phyloP scores from a whole-genome alignment of 2,113 vertebrate species.

The Otis tarda region DNA sequence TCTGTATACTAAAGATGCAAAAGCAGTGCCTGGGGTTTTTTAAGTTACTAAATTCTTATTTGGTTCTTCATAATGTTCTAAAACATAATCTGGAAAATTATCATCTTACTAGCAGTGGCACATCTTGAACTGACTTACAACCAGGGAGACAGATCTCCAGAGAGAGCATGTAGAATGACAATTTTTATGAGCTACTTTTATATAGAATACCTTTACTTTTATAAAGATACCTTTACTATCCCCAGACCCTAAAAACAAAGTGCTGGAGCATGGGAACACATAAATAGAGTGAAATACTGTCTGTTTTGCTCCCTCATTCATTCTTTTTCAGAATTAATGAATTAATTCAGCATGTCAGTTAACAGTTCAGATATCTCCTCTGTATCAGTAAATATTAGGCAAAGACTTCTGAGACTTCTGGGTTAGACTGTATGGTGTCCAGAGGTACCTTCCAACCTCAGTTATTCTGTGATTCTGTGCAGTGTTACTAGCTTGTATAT shows the following conservation, averaged over 20 bases:
- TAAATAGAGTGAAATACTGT: background rate
- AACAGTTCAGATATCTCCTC: background rate
- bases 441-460: background rate
- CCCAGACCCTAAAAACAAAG: background rate
- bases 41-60: background rate
- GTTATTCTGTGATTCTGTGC: background rate
- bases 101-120: background rate
- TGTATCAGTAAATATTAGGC: background rate
- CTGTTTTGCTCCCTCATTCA: background rate
- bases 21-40: rapidly evolving
- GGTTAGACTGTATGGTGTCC: background rate
- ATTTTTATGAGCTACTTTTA: background rate
- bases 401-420: background rate
- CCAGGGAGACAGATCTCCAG: background rate
- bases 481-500: background rate
- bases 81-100: background rate
- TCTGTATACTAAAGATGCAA: background rate
- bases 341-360: background rate
- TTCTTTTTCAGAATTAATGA: background rate
- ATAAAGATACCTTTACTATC: background rate
- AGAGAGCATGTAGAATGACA: background rate
- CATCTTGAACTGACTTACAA: background rate
- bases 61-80: background rate
- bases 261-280: background rate
- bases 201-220: background rate